A percentile compares a stretch with the other conserved stretches of the same genome.
Conservation (phyloP, 2,888 invertebrate genomes). For the Megalurothrips usitatus region DNA sequence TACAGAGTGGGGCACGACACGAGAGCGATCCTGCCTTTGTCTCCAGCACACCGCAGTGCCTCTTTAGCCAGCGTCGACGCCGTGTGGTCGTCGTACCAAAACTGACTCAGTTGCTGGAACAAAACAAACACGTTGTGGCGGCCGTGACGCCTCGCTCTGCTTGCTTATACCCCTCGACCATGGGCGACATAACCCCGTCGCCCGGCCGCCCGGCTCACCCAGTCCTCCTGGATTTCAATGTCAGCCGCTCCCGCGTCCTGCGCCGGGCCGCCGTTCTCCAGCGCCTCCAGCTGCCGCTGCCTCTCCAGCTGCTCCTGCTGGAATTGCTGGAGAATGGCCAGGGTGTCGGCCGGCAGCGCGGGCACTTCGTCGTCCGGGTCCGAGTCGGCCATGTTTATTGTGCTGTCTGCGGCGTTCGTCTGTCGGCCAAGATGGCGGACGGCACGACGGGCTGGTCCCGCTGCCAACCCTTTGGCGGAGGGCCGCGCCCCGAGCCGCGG, state of each 20-base stretch:
- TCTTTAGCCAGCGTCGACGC: slow-evolving; percentile 65
- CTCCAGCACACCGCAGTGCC: slow-evolving; percentile 53
- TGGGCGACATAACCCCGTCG: slow-evolving; percentile 14
- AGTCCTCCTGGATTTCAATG: slow-evolving; percentile 69
- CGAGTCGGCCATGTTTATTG: not conserved
- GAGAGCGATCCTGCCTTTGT: slow-evolving; percentile 66
- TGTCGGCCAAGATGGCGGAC: not conserved
- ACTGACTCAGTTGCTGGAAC: slow-evolving; percentile 88
- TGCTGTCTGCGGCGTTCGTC: not conserved
- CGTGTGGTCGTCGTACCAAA: slow-evolving; percentile 90
- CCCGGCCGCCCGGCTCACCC: slow-evolving; percentile 55
- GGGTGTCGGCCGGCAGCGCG: slow-evolving; percentile 63
- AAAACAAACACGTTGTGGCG: slow-evolving; percentile 1
- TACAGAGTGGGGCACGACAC: slow-evolving; percentile 87
- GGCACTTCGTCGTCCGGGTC: slow-evolving; percentile 62
- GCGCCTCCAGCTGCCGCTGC: slow-evolving; percentile 53
- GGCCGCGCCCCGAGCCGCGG: too few species aligned
- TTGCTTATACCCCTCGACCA: not conserved
- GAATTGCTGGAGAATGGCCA: slow-evolving; percentile 72
- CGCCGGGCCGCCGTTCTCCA: slow-evolving; percentile 44
- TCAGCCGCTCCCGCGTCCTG: slow-evolving; percentile 45
- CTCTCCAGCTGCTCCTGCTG: slow-evolving; percentile 63
- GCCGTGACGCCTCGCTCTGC: not conserved
- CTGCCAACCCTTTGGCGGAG: too few species aligned
- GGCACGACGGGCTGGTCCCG: not conserved